Evolutionary conservation across 2,888 invertebrate genomes (phyloP).

Genomic region (Torymus texanus): DNA sequence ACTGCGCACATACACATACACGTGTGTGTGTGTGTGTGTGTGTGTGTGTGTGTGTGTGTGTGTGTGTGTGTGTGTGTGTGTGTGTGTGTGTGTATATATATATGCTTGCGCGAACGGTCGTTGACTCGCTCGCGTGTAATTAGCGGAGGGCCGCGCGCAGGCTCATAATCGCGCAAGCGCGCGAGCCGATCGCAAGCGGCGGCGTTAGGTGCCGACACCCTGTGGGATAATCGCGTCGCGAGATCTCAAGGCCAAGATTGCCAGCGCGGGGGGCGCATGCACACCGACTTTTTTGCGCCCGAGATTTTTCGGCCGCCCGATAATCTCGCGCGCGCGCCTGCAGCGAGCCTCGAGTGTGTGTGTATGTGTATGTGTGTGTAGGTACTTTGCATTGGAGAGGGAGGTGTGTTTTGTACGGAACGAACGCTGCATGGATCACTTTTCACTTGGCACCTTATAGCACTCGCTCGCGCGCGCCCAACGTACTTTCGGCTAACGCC

Average conservation of each 20-base stretch:
- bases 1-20: too few species aligned
- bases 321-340: constrained; percentile 9
- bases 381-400: not conserved
- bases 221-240: not conserved
- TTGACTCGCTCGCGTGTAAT: constrained; percentile 31
- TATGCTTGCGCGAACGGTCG: not conserved
- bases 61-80: too few species aligned
- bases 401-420: not conserved
- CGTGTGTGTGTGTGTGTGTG: too few species aligned
- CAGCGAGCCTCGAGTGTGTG: not conserved
- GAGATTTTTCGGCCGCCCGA: constrained; percentile 37
- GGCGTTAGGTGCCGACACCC: not conserved
- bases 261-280: too few species aligned
- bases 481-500: not conserved
- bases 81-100: too few species aligned
- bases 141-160: constrained; percentile 18
- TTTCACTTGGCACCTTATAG: constrained; percentile 38
- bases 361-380: too few species aligned
- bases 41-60: too few species aligned
- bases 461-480: not conserved
- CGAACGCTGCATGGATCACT: constrained; percentile 25
- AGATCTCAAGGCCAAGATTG: constrained; percentile 4
- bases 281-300: too few species aligned
- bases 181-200: constrained; percentile 12
- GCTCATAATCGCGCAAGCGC: not conserved